phyloP scores from a whole-genome alignment of 2,113 vertebrate genomes.

The Pogonocichla stellata region DNA sequence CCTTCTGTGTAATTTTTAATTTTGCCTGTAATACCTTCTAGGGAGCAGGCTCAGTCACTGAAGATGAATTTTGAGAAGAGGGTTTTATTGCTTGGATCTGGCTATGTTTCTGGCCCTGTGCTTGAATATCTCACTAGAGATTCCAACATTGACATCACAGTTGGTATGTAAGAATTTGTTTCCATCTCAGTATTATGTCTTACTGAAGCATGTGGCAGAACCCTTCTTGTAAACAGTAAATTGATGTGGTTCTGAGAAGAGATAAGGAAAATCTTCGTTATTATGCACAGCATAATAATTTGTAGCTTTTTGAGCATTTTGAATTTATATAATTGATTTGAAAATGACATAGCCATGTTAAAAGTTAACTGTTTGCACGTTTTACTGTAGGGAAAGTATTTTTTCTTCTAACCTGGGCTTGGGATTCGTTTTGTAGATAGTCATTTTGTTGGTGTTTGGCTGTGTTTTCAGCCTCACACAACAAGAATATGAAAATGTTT shows the following conservation, averaged over 20 bases:
- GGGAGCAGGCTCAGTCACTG: slow-evolving; percentile 82
- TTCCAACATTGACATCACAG: slow-evolving; percentile 81
- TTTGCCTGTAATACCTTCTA: slow-evolving; percentile 55
- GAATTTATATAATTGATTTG: neutral
- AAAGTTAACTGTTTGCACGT: neutral
- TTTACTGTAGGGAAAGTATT: neutral
- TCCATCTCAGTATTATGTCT: neutral
- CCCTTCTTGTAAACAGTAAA: neutral
- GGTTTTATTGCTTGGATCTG: slow-evolving; percentile 90
- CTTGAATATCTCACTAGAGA: slow-evolving; percentile 91
- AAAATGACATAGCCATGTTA: neutral
- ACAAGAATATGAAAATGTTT: neutral
- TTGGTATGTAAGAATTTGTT: slow-evolving; percentile 79
- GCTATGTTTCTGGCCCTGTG: slow-evolving; percentile 92
- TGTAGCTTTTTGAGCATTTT: neutral
- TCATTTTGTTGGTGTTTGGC: neutral
- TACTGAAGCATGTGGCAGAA: neutral
- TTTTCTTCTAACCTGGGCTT: neutral
- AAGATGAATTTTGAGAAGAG: slow-evolving; percentile 83
- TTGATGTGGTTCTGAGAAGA: neutral
- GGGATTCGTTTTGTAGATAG: neutral
- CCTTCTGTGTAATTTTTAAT: neutral
- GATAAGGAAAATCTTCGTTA: neutral
- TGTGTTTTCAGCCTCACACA: neutral
- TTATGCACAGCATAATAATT: neutral